phyloP scores from a whole-genome alignment of 2,888 invertebrate genomes.

The Cistogaster globosa region DNA sequence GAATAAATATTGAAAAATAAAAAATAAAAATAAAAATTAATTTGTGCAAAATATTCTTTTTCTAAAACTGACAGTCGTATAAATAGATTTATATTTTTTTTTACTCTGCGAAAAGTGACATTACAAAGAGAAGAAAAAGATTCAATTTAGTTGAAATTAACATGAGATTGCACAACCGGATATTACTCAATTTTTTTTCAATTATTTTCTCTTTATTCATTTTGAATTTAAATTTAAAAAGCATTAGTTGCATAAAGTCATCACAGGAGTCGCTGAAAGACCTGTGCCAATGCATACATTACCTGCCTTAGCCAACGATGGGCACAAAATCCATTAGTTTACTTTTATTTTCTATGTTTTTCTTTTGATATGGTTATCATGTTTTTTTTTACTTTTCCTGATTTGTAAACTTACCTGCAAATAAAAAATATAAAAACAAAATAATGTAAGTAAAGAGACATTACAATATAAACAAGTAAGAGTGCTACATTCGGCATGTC shows the following conservation, averaged over 20 bases:
- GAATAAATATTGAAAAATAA: conserved; percentile 25
- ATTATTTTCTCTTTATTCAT: conserved; percentile 13
- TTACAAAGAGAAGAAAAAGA: conserved; percentile 17
- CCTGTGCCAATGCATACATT: conserved; percentile 6
- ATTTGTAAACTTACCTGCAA: conserved; percentile 52
- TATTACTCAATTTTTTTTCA: conserved; percentile 45
- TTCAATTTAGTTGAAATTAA: conserved; percentile 51
- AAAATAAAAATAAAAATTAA: neutral
- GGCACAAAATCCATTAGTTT: conserved; percentile 38
- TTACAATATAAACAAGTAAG: too few species aligned
- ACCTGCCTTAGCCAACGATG: conserved; percentile 13
- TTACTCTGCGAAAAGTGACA: conserved; percentile 31
- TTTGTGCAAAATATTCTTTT: conserved; percentile 44
- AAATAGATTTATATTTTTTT: conserved; percentile 44
- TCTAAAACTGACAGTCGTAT: conserved; percentile 26
- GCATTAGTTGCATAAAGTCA: conserved; percentile 19
- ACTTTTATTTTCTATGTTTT: neutral
- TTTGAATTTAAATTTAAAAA: conserved; percentile 22
- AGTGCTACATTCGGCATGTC: too few species aligned
- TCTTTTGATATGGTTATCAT: conserved; percentile 1
- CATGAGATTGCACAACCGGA: conserved; percentile 56
- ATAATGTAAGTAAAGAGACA: too few species aligned
- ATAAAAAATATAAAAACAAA: neutral
- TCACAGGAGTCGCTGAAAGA: conserved; percentile 8
- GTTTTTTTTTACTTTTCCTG: neutral